Conservation (phyloP, 2,888 invertebrate genomes). For the Apodemia zela region DNA sequence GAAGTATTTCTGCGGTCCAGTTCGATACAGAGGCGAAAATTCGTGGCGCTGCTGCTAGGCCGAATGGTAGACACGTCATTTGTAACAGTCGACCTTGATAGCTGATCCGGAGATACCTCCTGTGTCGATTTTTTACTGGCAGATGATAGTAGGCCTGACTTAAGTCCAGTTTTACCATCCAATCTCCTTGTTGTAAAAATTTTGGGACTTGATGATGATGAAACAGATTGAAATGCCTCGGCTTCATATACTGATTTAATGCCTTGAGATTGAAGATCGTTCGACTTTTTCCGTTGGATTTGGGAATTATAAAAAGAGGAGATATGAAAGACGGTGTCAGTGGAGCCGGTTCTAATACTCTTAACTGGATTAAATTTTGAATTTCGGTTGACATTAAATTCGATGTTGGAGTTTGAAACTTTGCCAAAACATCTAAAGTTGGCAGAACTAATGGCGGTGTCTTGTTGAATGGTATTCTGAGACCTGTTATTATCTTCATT, state of each 20-base stretch:
- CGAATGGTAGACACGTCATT: constrained; percentile 32
- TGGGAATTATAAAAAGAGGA: not conserved
- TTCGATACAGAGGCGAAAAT: constrained; percentile 31
- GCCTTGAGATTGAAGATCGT: too few relatives aligned
- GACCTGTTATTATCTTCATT: constrained; percentile 14
- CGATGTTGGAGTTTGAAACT: constrained; percentile 5
- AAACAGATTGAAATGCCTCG: not conserved
- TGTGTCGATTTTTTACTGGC: constrained; percentile 8
- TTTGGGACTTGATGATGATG: not conserved
- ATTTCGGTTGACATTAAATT: not conserved
- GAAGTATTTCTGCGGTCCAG: constrained; percentile 28
- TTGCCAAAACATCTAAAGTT: constrained; percentile 2
- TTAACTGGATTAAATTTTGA: constrained; percentile 10
- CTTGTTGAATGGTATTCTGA: constrained; percentile 23
- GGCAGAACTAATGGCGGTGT: not conserved
- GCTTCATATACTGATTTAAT: not conserved
- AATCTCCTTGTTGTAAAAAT: not conserved
- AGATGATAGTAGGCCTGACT: constrained; percentile 4
- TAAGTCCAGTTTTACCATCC: constrained; percentile 17
- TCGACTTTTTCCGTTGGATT: not conserved
- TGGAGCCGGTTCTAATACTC: not conserved
- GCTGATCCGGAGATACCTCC: constrained; percentile 13
- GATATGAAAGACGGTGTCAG: not conserved
- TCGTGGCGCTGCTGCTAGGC: constrained; percentile 29
- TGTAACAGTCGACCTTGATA: constrained; percentile 24